These are phyloP conservation scores for Leucopsar rothschildi DNA, from an alignment of 2,113 vertebrate species.

Conservation along the genomic window DNA sequence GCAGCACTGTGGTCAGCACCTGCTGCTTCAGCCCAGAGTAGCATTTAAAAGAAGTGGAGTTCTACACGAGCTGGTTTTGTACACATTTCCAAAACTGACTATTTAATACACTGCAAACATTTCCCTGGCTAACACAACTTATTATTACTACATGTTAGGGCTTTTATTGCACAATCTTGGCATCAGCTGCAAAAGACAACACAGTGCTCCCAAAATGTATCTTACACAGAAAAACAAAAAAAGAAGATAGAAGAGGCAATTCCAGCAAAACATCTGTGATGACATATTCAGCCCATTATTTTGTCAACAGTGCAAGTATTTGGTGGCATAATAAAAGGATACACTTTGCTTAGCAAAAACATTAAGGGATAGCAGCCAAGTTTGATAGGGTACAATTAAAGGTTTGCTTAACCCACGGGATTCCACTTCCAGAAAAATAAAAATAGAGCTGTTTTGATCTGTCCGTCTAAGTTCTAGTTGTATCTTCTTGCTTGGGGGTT, in stretches of 20 bases:
- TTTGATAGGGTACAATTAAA: slow-evolving; percentile 17
- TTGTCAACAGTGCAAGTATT: slow-evolving; percentile 53
- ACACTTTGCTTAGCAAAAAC: slow-evolving; percentile 51
- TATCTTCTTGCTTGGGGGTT: not conserved
- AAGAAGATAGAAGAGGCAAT: slow-evolving; percentile 39
- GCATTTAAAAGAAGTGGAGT: not conserved
- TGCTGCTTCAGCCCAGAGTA: not conserved
- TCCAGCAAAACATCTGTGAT: slow-evolving; percentile 55
- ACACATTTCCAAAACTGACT: not conserved
- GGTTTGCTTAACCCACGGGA: slow-evolving; percentile 18
- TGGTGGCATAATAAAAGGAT: slow-evolving; percentile 53
- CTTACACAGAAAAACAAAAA: not conserved
- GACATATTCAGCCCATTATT: slow-evolving; percentile 48
- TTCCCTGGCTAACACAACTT: slow-evolving; percentile 49
- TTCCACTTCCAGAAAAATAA: slow-evolving; percentile 40
- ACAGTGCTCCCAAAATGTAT: slow-evolving; percentile 41
- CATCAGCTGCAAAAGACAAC: slow-evolving; percentile 24
- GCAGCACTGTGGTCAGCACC: slow-evolving; percentile 9
- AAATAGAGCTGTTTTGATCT: not conserved
- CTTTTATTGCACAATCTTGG: slow-evolving; percentile 33
- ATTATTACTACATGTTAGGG: slow-evolving; percentile 3
- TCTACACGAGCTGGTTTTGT: not conserved
- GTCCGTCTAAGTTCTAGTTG: not conserved
- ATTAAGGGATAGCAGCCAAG: slow-evolving; percentile 16
- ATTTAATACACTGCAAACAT: slow-evolving; percentile 37